phyloP scores from a whole-genome alignment of 2,797 vertebrate species.

The Parambassis ranga region DNA sequence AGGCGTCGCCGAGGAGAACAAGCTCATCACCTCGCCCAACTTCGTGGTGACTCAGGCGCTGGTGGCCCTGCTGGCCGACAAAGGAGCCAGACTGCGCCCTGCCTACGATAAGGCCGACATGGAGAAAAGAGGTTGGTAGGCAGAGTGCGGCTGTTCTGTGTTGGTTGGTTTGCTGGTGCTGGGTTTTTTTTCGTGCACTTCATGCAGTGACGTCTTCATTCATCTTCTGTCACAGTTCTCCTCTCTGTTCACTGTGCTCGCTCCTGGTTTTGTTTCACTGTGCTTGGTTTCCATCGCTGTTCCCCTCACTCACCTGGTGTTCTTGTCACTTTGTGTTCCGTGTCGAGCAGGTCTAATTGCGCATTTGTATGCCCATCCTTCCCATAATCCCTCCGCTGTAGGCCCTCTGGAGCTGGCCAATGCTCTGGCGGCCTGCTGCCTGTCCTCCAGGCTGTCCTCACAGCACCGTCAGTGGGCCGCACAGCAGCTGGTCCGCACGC shows the following conservation, averaged over 20 bases:
- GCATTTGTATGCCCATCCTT: slow-evolving; percentile 92
- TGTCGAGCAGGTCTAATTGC: slow-evolving; percentile 91
- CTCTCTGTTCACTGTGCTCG: slow-evolving; percentile 2
- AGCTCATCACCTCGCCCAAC: slow-evolving; percentile 95
- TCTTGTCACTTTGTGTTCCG: slow-evolving; percentile 82
- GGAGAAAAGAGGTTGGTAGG: slow-evolving; percentile 91
- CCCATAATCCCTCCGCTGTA: slow-evolving; percentile 93
- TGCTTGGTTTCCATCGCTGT: slow-evolving; percentile 4
- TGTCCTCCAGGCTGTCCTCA: slow-evolving; percentile 95
- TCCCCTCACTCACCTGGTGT: slow-evolving; percentile 47
- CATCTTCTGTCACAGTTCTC: not conserved
- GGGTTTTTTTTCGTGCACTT: too few species aligned
- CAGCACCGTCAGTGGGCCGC: slow-evolving; percentile 98
- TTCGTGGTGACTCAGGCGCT: slow-evolving; percentile 98
- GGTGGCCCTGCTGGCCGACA: slow-evolving; percentile 94
- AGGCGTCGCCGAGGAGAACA: slow-evolving; percentile 95
- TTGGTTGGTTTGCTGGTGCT: not conserved
- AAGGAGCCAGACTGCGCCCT: slow-evolving; percentile 91
- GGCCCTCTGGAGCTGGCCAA: slow-evolving; percentile 99
- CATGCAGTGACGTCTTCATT: not conserved
- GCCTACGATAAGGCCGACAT: slow-evolving; percentile 92
- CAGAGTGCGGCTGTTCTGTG: accelerated
- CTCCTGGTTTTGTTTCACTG: not conserved
- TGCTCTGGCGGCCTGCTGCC: slow-evolving; percentile 96
- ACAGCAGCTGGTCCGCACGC: slow-evolving; percentile 94